Base-by-base conservation (phyloP, 2,113 vertebrate genomes). In the Odontesthes bonariensis region DNA sequence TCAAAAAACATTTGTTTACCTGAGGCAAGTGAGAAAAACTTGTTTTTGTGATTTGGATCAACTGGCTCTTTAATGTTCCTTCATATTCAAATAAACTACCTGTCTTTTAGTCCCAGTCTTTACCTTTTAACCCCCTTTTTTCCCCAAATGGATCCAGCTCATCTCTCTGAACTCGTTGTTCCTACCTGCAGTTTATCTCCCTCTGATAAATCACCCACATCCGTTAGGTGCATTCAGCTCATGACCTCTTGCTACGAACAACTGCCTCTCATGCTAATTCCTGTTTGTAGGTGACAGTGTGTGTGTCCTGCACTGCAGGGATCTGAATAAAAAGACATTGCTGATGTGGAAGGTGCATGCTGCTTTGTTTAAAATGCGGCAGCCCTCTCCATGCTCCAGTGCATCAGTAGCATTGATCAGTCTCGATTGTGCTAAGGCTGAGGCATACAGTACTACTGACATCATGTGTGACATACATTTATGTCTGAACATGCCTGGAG, bases 201-300 rank as follows among this genome's bases (percentile, higher is more conserved):
- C 44, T 60, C 54, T 31, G 27, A 81, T 74, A 67, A 68, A 77
- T 82, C 79, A 72, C 62, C 62, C 58, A 14, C 46, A 13, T 75
- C 75, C 59, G 75, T 53, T 58, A 33, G 60, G 55, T 68, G 52
- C 61, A 12, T 67, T 84, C 67, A 64, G 19, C 49, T 35, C 57
- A 66, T 60, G 42, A 61, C 75, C 62, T 66, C 12, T 38, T 35
- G 20, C 71, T 78, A 79, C 58, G 70, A 77, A 79, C 27, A 2
- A 66, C 64, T 66, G 71, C 74, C 76, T 76, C 63, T 74, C 79
- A 69, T 76, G 79, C 84, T 68, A 42, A 12, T 42, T 64, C 75
- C 80, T 67, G 56, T 88, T 71, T 74, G 47, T 69, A 59, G 71
- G 38, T 73, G 70, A 78, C 40, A 5, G 56, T 1, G 38, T 60